These are phyloP conservation scores for Athalia circularis DNA, from an alignment of 2,888 invertebrate species.

Conservation along the genomic window DNA sequence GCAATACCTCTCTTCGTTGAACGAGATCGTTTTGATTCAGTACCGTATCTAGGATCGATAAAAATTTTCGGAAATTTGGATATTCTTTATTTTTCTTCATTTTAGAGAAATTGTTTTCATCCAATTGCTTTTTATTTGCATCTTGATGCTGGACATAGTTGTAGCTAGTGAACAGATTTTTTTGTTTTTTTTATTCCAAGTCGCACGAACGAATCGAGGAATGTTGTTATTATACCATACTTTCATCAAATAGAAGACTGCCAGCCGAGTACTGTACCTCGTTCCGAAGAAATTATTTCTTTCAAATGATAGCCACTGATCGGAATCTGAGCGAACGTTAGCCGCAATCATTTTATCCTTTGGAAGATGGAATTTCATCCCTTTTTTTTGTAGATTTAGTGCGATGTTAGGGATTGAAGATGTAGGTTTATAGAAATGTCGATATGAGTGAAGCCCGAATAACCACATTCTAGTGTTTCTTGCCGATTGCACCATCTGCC, in stretches of 20 bases:
- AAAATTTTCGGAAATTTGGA: no score
- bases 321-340: background rate
- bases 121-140: background rate
- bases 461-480: no score
- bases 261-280: background rate
- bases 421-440: background rate
- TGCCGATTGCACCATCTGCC: no score
- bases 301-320: conserved; percentile 11
- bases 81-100: no score
- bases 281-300: background rate
- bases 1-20: no score
- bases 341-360: conserved; percentile 6
- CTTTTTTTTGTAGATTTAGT: background rate
- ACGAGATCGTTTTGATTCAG: no score
- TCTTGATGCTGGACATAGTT: background rate
- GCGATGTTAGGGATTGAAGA: background rate
- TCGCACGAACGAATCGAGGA: conserved; percentile 1
- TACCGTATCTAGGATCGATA: no score
- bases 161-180: background rate
- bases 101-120: no score
- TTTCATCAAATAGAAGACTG: conserved; percentile 4
- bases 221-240: conserved; percentile 24
- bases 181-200: background rate
- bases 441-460: no score
- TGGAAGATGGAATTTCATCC: background rate